A percentile compares a stretch with the other conserved stretches of the same genome.
These are phyloP conservation scores for Rhodinocichla rosea DNA, from an alignment of 2,113 vertebrate genomes.

Conservation along the genomic window DNA sequence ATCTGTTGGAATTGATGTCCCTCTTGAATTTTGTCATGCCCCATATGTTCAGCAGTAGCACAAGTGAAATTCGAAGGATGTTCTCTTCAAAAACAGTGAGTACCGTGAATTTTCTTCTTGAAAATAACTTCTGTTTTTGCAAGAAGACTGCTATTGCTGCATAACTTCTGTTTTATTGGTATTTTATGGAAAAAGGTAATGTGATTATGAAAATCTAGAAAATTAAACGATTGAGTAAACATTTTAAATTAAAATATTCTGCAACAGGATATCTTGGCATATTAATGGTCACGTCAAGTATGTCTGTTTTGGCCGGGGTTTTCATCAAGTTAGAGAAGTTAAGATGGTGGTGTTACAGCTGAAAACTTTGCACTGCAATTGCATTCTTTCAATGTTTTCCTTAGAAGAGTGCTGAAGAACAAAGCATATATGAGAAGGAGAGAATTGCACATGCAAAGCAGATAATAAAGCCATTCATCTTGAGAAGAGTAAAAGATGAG, in stretches of 20 bases:
- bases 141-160: neutral
- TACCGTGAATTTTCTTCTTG: neutral
- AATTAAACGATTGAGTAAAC: neutral
- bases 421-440: slow-evolving; percentile 89
- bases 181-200: fast-evolving
- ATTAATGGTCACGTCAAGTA: neutral
- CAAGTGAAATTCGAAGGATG: slow-evolving; percentile 90
- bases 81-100: slow-evolving; percentile 90
- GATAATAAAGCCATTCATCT: slow-evolving; percentile 98
- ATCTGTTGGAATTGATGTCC: slow-evolving; percentile 93
- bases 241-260: neutral
- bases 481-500: slow-evolving; percentile 93
- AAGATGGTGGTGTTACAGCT: neutral
- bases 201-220: neutral
- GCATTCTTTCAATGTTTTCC: neutral
- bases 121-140: neutral
- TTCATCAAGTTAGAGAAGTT: neutral
- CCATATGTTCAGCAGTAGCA: slow-evolving; percentile 94
- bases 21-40: slow-evolving; percentile 99
- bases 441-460: slow-evolving; percentile 93
- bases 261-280: neutral
- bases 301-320: neutral
- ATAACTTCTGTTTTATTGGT: neutral
- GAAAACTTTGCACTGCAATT: neutral
- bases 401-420: slow-evolving; percentile 90